These are phyloP conservation scores for Pitangus sulphuratus DNA, from an alignment of 2,797 vertebrate species.

Conservation along the genomic window DNA sequence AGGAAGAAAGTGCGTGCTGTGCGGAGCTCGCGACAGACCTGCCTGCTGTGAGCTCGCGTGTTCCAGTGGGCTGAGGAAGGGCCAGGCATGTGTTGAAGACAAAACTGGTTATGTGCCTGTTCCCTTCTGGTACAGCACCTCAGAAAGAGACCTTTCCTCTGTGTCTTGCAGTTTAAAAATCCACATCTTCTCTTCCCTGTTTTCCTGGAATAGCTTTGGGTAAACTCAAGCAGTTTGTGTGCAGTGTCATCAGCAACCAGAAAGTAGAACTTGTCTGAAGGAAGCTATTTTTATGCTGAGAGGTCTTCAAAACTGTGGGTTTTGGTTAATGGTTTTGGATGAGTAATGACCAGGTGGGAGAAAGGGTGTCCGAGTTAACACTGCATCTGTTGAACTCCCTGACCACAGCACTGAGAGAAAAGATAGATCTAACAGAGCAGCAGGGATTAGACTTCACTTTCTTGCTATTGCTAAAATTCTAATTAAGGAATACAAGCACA, in stretches of 20 bases:
- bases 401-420: background rate
- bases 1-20: constrained; percentile 41
- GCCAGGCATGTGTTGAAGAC: background rate
- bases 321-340: background rate
- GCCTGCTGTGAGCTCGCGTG: constrained; percentile 17
- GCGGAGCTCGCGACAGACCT: background rate
- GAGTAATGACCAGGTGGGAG: background rate
- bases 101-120: background rate
- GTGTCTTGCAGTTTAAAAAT: constrained; percentile 1
- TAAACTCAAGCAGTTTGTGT: background rate
- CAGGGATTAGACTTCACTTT: background rate
- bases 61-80: constrained; percentile 42
- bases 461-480: background rate
- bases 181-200: background rate
- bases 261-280: background rate
- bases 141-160: constrained; percentile 21
- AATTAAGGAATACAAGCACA: background rate
- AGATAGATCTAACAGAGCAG: background rate
- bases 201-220: background rate
- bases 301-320: background rate
- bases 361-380: background rate
- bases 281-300: background rate
- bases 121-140: constrained; percentile 1
- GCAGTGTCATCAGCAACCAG: background rate
- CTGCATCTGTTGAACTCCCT: background rate